Percentiles rank a stretch among this genome's conserved stretches.
Conservation (phyloP, 2,113 vertebrate genomes). For the Antidorcas marsupialis region DNA sequence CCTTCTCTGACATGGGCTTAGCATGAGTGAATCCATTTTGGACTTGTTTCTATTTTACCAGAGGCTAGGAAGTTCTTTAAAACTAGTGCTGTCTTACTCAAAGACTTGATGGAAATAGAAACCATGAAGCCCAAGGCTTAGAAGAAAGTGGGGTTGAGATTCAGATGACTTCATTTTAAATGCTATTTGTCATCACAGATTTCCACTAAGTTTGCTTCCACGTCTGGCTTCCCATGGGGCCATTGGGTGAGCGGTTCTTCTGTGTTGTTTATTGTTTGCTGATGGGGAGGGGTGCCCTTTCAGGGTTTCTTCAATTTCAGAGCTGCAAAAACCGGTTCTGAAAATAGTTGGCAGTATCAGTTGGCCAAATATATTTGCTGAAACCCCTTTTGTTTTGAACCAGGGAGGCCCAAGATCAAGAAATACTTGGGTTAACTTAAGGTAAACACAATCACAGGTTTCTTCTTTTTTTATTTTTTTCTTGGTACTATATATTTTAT, state of each 20-base stretch:
- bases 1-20: neutral
- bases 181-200: neutral
- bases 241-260: neutral
- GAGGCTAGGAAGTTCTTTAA: neutral
- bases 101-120: neutral
- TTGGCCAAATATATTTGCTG: neutral
- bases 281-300: neutral
- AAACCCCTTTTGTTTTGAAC: conserved; percentile 20
- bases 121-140: neutral
- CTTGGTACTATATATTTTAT: too few relatives aligned
- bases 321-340: neutral
- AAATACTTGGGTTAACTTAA: neutral
- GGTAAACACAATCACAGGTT: neutral
- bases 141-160: neutral
- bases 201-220: neutral
- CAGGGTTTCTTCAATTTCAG: neutral
- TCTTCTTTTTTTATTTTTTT: neutral
- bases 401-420: neutral
- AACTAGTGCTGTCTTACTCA: neutral
- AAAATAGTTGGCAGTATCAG: neutral
- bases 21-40: neutral
- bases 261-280: neutral
- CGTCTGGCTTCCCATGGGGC: neutral
- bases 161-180: neutral
- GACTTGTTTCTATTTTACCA: neutral